A percentile compares a stretch with the other conserved stretches of the same genome.
Conservation (phyloP, 2,797 vertebrate species). For the Lutjanus campechanus region DNA sequence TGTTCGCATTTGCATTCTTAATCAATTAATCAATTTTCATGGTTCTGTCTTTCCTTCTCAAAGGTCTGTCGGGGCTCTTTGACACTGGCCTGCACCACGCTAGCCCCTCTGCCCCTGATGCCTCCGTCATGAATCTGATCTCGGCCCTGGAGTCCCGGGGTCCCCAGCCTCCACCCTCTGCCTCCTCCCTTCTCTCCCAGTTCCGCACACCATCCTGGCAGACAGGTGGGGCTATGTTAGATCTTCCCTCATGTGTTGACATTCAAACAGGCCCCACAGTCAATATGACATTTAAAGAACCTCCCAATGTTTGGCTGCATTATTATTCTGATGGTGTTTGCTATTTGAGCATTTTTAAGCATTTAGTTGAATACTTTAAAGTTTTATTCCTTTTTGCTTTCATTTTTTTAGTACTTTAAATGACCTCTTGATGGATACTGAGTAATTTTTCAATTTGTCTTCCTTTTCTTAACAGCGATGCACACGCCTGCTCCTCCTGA, state of each 20-base stretch:
- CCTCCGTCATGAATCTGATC: slow-evolving; percentile 98
- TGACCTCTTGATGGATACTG: slow-evolving; percentile 28
- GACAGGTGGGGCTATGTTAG: slow-evolving; percentile 87
- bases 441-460: slow-evolving; percentile 65
- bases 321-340: slow-evolving; percentile 45
- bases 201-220: slow-evolving; percentile 97
- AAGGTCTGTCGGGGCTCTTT: slow-evolving; percentile 95
- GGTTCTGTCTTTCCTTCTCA: slow-evolving; percentile 20
- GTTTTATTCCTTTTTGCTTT: slow-evolving; percentile 9
- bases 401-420: background rate
- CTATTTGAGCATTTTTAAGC: background rate
- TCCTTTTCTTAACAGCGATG: slow-evolving; percentile 88
- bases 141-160: slow-evolving; percentile 95
- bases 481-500: slow-evolving; percentile 95
- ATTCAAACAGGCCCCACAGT: slow-evolving; percentile 69
- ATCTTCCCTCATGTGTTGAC: slow-evolving; percentile 70
- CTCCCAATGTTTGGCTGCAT: slow-evolving; percentile 42
- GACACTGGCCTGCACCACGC: slow-evolving; percentile 95
- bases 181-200: slow-evolving; percentile 95
- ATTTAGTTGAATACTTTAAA: slow-evolving; percentile 7
- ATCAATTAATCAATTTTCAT: slow-evolving; percentile 8
- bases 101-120: slow-evolving; percentile 92
- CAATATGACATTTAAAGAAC: slow-evolving; percentile 74
- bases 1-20: slow-evolving; percentile 5
- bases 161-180: slow-evolving; percentile 94